Percentiles rank a stretch among this genome's conserved stretches.
phyloP scores from a whole-genome alignment of 2,888 invertebrate genomes.

The Lordiphosa andalusiaca region DNA sequence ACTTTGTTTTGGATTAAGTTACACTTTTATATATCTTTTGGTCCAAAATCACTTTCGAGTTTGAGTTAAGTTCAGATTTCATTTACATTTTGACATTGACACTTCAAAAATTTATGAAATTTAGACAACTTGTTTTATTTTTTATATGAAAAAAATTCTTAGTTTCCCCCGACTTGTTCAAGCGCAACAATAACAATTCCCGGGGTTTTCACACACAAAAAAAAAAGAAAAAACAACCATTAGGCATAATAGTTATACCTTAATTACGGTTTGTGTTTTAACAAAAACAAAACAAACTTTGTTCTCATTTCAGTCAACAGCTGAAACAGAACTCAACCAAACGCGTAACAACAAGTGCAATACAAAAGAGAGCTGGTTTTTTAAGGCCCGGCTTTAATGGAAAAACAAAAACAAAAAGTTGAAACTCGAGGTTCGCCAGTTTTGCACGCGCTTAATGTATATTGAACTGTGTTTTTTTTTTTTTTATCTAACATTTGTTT shows the following conservation, averaged over 20 bases:
- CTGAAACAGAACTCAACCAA: conserved; percentile 12
- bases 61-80: too few species aligned
- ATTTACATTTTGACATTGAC: too few species aligned
- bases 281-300: too few species aligned
- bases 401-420: conserved; percentile 52
- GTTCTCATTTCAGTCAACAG: conserved; percentile 4
- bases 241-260: conserved; percentile 20
- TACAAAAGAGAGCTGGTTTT: conserved; percentile 38
- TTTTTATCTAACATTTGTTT: neutral
- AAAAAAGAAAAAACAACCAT: conserved; percentile 12
- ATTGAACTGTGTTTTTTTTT: conserved; percentile 1
- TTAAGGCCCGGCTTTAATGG: conserved; percentile 30
- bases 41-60: too few species aligned
- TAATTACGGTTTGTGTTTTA: conserved; percentile 26
- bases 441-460: conserved; percentile 14
- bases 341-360: conserved; percentile 21
- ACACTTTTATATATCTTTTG: too few species aligned
- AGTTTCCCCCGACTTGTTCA: conserved; percentile 13
- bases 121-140: too few species aligned
- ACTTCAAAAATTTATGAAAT: too few species aligned
- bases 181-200: conserved; percentile 23
- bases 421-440: conserved; percentile 43
- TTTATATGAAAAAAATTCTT: neutral
- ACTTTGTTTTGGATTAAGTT: too few species aligned
- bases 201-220: conserved; percentile 22